Base-by-base conservation (phyloP, 1,140 invertebrate species). In the Sminthurinus signatus region DNA sequence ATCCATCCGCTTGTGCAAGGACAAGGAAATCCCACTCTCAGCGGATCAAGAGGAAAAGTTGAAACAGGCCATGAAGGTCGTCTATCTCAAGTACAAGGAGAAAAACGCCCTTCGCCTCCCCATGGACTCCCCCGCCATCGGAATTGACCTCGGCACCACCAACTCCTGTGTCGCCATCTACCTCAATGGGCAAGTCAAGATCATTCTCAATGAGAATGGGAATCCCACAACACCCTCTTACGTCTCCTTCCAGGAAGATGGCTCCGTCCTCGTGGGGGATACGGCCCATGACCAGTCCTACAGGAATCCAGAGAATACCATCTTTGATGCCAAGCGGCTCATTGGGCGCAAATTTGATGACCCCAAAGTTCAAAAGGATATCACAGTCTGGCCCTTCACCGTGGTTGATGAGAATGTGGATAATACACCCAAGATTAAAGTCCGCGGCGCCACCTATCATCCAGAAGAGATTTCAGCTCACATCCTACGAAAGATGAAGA, bases 91-190 rank as follows among this genome's bases (percentile, higher is more conserved):
- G 27, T 52, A 52, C 27, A 23, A 52, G 25, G 50, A 52, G 27
- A 23, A 5, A 27, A 52, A 52, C 25, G 2, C 8, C 5, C 4
- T 27, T 5, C 10, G 19, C 5, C 4, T 10, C 8, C 50, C 50
- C 4, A 52, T 5, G 3, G 27, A 5, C 8, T 10, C 1, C 2
- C 57, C 55, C 27, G 83, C 85, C 31, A 81, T 88, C 48, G 86
- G 86, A 65, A 87, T 88, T 71, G 86, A 88, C 74, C 78, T 88
- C 62, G 88, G 87, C 15, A 89, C 88, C 2, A 89, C 88, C 2
- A 88, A 86, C 73, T 88, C 86, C 5, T 88, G 87, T 71, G 88
- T 89, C 2, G 88, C 85, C 46, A 86, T 89, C 0, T 89, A 86
- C 74, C 1, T 19, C 14, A 59, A 55, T 36, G 58, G 51, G 12